Base-by-base conservation (phyloP, 2,888 invertebrate species). In the Apotomis turbidana region DNA sequence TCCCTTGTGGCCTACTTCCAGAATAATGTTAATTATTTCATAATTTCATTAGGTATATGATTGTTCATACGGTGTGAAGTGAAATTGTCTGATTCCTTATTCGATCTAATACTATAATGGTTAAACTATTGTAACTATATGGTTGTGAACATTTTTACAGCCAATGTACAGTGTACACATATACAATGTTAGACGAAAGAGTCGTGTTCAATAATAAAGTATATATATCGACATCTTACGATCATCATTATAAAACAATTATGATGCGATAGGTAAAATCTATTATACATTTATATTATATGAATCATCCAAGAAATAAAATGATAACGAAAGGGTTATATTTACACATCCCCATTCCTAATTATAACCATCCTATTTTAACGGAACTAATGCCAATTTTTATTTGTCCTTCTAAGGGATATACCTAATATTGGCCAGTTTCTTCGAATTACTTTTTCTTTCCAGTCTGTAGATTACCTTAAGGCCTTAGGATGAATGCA, bases 391-490 rank as follows among this genome's bases (percentile, higher is more conserved):
- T 41, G 10, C 36, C 38, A 8, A 58, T 58, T 12, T 59, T 41
- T 38, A 58, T 58, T n/a, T 5, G 59, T n/a, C 59, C 41, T 41
- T 4, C 6, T 4, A 41, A 59, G 9, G 59, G 13, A 6, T 41
- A 12, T 12, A 15, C 15, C 15, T 15, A 12, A 12, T 27, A 59
- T 38, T 59, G 12, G 57, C 38, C 12, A 36, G 61, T 12, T 5
- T 15, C 15, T 15, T 15, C 61, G 5, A 60, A 27, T 13, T 27
- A 4, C 52, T 13, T 41, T 67, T 62, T 58, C 49, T 38, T 13
- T 51, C 59, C 68, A 68, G 68, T 68, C 68, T 68, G 52, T 52
- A 12, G 59, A 13, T 68, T 68, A 52, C 68, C 59, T 59, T 59
- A 68, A 68, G 59, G 68, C 62, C 60, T 62, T 62, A 51, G n/a